A percentile compares a stretch with the other conserved stretches of the same genome.
Evolutionary conservation across 1,140 invertebrate genomes (phyloP).

Genomic region (Aculops lycopersici): DNA sequence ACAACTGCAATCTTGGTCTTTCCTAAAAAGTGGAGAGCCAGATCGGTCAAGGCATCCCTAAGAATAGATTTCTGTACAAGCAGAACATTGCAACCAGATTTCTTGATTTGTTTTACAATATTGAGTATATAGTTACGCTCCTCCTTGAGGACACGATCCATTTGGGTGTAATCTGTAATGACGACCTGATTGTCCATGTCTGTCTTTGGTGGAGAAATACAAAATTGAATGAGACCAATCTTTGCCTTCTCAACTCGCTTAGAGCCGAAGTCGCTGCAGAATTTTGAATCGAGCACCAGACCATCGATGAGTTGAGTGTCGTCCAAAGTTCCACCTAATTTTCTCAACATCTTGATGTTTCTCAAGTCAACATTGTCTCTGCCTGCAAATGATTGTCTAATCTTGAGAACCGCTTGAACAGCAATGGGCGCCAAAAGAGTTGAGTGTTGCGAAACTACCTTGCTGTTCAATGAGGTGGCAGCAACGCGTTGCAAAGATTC

Average conservation of each 20-base stretch:
- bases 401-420: constrained; percentile 74
- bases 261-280: constrained; percentile 48
- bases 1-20: constrained; percentile 98
- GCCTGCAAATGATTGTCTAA: constrained; percentile 27
- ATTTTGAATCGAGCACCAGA: constrained; percentile 62
- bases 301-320: constrained; percentile 87
- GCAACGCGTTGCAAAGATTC: constrained; percentile 68
- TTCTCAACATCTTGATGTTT: constrained; percentile 83
- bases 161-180: constrained; percentile 88
- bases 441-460: constrained; percentile 73
- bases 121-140: constrained; percentile 91
- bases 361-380: constrained; percentile 32
- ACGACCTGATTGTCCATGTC: constrained; percentile 96
- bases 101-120: constrained; percentile 96
- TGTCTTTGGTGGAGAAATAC: constrained; percentile 95
- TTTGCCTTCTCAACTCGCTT: constrained; percentile 83
- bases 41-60: constrained; percentile 73
- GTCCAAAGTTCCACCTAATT: constrained; percentile 83
- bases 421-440: constrained; percentile 73
- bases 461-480: constrained; percentile 86
- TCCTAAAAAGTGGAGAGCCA: constrained; percentile 86
- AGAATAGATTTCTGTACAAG: constrained; percentile 95
- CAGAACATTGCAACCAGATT: constrained; percentile 83
- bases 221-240: constrained; percentile 96
- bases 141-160: constrained; percentile 94